Conservation (phyloP, 2,888 invertebrate genomes). For the Plebejus melissa region DNA sequence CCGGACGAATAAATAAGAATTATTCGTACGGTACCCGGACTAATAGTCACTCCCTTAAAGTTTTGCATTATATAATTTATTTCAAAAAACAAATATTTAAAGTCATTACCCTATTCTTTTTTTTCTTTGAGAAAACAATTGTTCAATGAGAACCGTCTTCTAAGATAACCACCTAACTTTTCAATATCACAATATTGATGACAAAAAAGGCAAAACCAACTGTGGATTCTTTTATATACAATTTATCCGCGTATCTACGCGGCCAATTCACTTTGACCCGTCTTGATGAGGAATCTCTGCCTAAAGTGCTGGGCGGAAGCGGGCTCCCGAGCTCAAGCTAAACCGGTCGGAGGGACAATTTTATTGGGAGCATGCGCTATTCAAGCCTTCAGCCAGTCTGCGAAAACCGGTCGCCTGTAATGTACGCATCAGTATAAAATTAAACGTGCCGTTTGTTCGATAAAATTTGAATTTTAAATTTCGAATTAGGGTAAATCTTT, state of each 20-base stretch:
- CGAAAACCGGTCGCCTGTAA: slow-evolving; percentile 45
- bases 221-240: slow-evolving; percentile 58
- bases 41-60: too few species aligned
- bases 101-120: background rate
- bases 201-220: slow-evolving; percentile 56
- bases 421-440: slow-evolving; percentile 45
- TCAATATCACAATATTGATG: slow-evolving; percentile 30
- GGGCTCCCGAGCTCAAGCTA: slow-evolving; percentile 31
- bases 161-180: background rate
- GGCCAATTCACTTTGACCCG: slow-evolving; percentile 45
- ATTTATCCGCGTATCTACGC: slow-evolving; percentile 42
- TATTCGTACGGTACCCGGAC: too few species aligned
- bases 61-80: too few species aligned
- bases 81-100: too few species aligned
- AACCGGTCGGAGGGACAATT: slow-evolving; percentile 48
- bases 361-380: slow-evolving; percentile 60
- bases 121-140: background rate
- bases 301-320: background rate
- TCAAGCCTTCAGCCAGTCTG: slow-evolving; percentile 48
- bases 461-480: background rate
- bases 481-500: background rate
- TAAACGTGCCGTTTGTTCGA: slow-evolving; percentile 24
- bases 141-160: background rate
- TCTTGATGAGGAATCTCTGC: slow-evolving; percentile 9
- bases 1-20: too few species aligned